A percentile compares a stretch with the other conserved stretches of the same genome.
Evolutionary conservation across 2,113 vertebrate species (phyloP).

Genomic region (Dunckerocampus dactyliophorus): DNA sequence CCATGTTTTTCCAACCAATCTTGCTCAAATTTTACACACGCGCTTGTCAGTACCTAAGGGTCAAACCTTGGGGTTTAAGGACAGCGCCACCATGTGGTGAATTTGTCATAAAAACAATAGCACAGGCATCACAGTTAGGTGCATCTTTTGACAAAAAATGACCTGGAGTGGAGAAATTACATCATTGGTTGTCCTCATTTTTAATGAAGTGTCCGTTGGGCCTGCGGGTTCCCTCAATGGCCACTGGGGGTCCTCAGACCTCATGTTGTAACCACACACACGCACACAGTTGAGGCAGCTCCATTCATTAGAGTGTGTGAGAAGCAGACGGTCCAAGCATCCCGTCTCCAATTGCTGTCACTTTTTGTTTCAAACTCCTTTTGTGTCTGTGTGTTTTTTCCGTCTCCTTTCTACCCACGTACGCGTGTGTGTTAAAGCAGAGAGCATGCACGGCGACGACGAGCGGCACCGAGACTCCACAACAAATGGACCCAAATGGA

Average conservation of each 20-base stretch:
- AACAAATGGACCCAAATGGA: constrained; percentile 53
- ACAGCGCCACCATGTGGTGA: too few relatives aligned
- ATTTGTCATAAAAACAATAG: too few relatives aligned
- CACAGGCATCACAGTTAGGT: too few relatives aligned
- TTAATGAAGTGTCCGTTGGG: background rate
- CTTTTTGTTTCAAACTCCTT: constrained; percentile 10
- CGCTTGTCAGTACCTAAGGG: too few relatives aligned
- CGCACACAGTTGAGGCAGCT: constrained; percentile 57
- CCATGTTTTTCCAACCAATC: too few relatives aligned
- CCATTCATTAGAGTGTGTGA: constrained; percentile 62
- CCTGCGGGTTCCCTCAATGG: background rate
- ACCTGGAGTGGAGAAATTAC: too few relatives aligned
- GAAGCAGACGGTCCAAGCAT: constrained; percentile 55
- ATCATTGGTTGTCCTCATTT: too few relatives aligned
- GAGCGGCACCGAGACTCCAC: constrained; percentile 41
- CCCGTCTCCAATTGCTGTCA: constrained; percentile 24
- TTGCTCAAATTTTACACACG: too few relatives aligned
- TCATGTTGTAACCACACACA: constrained; percentile 30
- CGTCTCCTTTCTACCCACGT: too few relatives aligned
- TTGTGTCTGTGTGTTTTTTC: background rate
- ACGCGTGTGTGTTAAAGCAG: background rate
- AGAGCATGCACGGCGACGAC: constrained; percentile 66
- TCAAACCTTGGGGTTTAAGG: too few relatives aligned
- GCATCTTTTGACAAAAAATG: too few relatives aligned
- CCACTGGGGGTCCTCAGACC: constrained; percentile 36